Conservation (phyloP, 2,888 invertebrate species). For the Dasypolia templi region DNA sequence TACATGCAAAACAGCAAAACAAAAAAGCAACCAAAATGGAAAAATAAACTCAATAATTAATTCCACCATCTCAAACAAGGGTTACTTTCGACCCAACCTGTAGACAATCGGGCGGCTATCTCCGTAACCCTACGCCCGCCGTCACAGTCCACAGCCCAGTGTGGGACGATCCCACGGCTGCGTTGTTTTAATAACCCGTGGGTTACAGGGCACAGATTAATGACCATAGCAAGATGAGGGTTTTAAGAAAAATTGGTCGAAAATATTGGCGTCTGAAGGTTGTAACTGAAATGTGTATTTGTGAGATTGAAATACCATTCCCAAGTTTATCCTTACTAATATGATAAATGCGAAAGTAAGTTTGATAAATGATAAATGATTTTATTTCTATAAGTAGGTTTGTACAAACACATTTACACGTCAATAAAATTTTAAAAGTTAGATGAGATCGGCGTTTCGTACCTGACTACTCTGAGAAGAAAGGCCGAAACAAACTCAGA, state of each 20-base stretch:
- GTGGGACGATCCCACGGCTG: conserved; percentile 72
- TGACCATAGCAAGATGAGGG: conserved; percentile 52
- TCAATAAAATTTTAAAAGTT: too few relatives aligned
- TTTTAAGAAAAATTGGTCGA: conserved; percentile 32
- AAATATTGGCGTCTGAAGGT: neutral
- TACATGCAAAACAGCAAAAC: too few relatives aligned
- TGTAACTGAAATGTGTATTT: conserved; percentile 9
- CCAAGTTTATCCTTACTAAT: too few relatives aligned
- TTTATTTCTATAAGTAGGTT: too few relatives aligned
- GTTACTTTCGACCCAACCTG: conserved; percentile 45
- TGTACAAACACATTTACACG: too few relatives aligned
- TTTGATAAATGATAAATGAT: too few relatives aligned
- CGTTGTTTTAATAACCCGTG: conserved; percentile 63
- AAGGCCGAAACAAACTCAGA: too few relatives aligned
- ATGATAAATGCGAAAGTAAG: too few relatives aligned
- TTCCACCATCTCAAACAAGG: neutral
- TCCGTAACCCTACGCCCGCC: conserved; percentile 70
- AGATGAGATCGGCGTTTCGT: too few relatives aligned
- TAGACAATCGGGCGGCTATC: conserved; percentile 62
- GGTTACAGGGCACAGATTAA: conserved; percentile 64
- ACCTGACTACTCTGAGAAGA: too few relatives aligned
- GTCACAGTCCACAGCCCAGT: conserved; percentile 68
- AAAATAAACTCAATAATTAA: neutral
- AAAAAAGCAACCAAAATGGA: neutral
- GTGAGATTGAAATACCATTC: conserved; percentile 14